Percentiles rank a stretch among this genome's conserved stretches.
Conservation (phyloP, 2,113 vertebrate genomes). For the Catharus minimus region DNA sequence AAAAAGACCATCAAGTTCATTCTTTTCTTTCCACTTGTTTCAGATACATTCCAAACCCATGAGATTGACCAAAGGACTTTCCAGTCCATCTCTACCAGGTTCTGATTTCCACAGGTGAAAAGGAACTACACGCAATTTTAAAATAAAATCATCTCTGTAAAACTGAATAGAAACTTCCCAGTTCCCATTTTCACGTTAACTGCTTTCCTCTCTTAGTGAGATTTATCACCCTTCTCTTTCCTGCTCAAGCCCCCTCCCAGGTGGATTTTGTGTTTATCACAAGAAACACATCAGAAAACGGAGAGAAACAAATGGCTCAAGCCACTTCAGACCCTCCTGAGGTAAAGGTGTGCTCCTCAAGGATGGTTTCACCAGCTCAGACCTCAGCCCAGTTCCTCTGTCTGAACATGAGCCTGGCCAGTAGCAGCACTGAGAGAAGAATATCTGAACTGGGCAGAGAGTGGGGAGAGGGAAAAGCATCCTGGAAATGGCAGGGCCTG, state of each 20-base stretch:
- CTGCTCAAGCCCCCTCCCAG: not conserved
- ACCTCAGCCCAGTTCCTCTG: not conserved
- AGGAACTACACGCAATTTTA: not conserved
- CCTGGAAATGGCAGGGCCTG: not conserved
- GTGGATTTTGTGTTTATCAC: not conserved
- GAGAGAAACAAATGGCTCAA: not conserved
- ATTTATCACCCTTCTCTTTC: not conserved
- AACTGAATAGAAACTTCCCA: not conserved
- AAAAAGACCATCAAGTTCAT: not conserved
- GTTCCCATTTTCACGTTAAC: not conserved
- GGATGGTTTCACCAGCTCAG: not conserved
- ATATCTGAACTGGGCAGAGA: not conserved
- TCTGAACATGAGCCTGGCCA: not conserved
- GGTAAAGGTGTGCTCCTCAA: not conserved
- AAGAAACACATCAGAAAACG: not conserved
- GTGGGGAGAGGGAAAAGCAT: not conserved
- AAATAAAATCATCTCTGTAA: not conserved
- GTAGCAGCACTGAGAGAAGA: rapidly evolving
- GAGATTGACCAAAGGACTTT: not conserved
- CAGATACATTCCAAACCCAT: not conserved
- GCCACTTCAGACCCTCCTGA: not conserved
- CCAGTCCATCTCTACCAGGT: not conserved
- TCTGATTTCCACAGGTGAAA: not conserved
- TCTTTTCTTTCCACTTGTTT: not conserved
- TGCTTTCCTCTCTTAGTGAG: not conserved